Evolutionary conservation across 2,113 vertebrate genomes (phyloP).

Genomic region (Hippocampus mohnikei): DNA sequence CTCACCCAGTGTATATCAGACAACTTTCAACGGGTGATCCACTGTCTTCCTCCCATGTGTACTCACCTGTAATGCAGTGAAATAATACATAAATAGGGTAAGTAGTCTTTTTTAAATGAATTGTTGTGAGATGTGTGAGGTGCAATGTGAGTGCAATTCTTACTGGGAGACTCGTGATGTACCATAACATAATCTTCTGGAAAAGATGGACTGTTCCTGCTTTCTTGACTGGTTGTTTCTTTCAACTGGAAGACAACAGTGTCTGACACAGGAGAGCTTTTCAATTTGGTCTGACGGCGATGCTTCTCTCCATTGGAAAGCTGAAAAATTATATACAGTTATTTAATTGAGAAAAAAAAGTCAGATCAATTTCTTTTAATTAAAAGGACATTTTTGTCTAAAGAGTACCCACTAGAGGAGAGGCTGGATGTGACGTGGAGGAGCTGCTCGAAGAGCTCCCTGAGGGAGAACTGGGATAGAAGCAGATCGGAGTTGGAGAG

Average conservation of each 20-base stretch:
- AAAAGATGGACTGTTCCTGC: constrained; percentile 79
- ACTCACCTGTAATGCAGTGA: constrained; percentile 73
- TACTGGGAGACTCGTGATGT: constrained; percentile 83
- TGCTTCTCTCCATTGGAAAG: constrained; percentile 84
- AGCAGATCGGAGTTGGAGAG: constrained; percentile 79
- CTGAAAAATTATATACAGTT: constrained; percentile 35
- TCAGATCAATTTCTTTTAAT: background rate
- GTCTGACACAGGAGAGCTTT: constrained; percentile 69
- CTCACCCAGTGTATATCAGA: constrained; percentile 87
- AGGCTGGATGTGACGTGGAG: constrained; percentile 85
- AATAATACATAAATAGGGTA: background rate
- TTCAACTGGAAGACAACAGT: constrained; percentile 73
- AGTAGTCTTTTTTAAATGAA: constrained; percentile 1
- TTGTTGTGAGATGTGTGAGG: background rate
- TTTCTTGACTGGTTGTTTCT: constrained; percentile 76
- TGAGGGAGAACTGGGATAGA: constrained; percentile 81
- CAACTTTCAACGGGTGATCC: constrained; percentile 79
- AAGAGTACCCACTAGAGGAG: constrained; percentile 80
- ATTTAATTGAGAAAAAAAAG: background rate
- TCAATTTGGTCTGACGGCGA: constrained; percentile 62
- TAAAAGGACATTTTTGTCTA: background rate
- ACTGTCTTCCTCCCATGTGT: constrained; percentile 70
- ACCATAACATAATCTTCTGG: constrained; percentile 92
- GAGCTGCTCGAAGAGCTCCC: constrained; percentile 88
- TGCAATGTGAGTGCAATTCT: constrained; percentile 29